A percentile compares a stretch with the other conserved stretches of the same genome.
These are phyloP conservation scores for Hyla sarda DNA, from an alignment of 2,113 vertebrate genomes.

Conservation along the genomic window DNA sequence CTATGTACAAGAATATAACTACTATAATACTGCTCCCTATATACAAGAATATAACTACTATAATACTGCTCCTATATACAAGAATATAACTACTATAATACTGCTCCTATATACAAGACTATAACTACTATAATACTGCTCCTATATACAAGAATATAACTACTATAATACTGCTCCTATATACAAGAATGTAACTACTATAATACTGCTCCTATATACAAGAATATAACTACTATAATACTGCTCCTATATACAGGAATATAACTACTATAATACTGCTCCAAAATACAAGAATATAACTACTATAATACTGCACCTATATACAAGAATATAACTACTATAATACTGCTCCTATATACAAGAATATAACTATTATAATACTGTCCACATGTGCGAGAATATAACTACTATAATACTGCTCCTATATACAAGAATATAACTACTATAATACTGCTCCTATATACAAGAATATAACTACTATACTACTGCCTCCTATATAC, in stretches of 20 bases:
- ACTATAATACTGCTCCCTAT: conserved; percentile 12
- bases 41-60: conserved; percentile 14
- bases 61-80: neutral
- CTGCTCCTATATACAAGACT: neutral
- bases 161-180: neutral
- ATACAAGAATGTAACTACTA: neutral
- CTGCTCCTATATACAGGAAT: too few relatives aligned
- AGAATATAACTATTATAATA: too few relatives aligned
- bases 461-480: conserved; percentile 8
- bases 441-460: conserved; percentile 14
- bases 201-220: conserved; percentile 1
- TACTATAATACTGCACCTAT: neutral
- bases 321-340: neutral
- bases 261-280: too few relatives aligned
- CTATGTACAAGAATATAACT: neutral
- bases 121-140: conserved; percentile 6
- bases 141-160: conserved; percentile 7
- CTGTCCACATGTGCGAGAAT: too few relatives aligned
- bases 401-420: neutral
- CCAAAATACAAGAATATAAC: too few relatives aligned
- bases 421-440: conserved; percentile 12
- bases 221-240: conserved; percentile 18
- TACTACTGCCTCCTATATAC: conserved; percentile 8
- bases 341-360: conserved; percentile 1
- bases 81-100: conserved; percentile 17